Evolutionary conservation across 2,888 invertebrate genomes (phyloP).

Genomic region (Athalia circularis): DNA sequence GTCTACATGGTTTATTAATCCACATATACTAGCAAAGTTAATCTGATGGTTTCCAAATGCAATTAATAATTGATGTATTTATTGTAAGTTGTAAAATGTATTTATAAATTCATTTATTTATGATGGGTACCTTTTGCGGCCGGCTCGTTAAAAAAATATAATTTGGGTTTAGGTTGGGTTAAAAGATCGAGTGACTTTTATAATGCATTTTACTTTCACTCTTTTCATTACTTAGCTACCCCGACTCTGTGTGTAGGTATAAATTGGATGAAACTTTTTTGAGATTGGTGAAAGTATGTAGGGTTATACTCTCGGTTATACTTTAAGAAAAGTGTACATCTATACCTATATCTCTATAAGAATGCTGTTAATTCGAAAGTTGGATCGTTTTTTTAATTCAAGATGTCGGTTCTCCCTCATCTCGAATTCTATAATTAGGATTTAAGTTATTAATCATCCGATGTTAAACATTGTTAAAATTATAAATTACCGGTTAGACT

Average conservation of each 20-base stretch:
- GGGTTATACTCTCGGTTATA: no score
- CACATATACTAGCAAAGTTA: background rate
- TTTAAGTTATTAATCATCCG: conserved; percentile 4
- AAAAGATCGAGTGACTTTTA: conserved; percentile 5
- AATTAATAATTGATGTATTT: no score
- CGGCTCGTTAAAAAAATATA: background rate
- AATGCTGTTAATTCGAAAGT: conserved; percentile 13
- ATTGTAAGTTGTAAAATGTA: no score
- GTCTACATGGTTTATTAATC: conserved; percentile 20
- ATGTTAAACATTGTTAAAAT: conserved; percentile 13
- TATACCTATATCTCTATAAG: no score
- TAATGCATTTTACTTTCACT: conserved; percentile 26
- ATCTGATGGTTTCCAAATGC: no score
- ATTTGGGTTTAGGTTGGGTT: background rate
- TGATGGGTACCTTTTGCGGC: background rate
- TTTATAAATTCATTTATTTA: no score
- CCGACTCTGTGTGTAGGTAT: background rate
- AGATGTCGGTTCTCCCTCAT: background rate
- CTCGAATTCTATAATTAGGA: background rate
- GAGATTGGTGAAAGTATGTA: background rate
- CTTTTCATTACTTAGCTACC: background rate
- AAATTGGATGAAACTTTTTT: background rate
- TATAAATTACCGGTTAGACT: background rate
- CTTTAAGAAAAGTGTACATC: no score
- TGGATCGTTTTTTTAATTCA: background rate